Evolutionary conservation across 2,113 vertebrate genomes (phyloP).

Genomic region (Elaphurus davidianus): DNA sequence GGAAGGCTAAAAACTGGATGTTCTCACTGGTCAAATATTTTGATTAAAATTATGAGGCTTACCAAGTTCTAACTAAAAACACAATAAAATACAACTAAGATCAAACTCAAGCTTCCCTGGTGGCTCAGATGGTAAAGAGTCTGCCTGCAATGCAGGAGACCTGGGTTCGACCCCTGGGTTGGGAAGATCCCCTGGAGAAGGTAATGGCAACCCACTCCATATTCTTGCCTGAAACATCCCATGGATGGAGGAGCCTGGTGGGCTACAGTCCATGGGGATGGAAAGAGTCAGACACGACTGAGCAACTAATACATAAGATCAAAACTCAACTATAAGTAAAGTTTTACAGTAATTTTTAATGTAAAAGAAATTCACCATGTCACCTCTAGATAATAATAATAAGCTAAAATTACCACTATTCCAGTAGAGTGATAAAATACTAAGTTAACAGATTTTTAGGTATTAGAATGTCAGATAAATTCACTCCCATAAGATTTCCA

Average conservation of each 20-base stretch:
- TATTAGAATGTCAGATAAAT: background rate
- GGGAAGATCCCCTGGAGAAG: background rate
- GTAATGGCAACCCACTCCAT: background rate
- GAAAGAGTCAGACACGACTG: background rate
- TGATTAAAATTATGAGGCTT: background rate
- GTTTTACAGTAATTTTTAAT: background rate
- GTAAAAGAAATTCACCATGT: background rate
- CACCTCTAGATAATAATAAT: background rate
- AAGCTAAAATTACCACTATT: background rate
- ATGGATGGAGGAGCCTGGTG: background rate
- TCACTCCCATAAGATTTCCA: background rate
- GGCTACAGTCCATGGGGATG: background rate
- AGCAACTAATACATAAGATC: background rate
- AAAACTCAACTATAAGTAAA: background rate
- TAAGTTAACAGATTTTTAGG: background rate
- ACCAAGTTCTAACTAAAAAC: constrained; percentile 19
- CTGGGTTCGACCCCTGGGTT: background rate
- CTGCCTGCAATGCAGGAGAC: background rate
- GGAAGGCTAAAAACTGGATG: background rate
- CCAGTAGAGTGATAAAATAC: background rate
- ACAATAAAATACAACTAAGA: background rate
- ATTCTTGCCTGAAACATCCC: background rate
- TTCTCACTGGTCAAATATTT: background rate
- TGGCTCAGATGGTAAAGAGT: background rate
- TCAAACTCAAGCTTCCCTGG: background rate